Base-by-base conservation (phyloP, 2,888 invertebrate genomes). In the Zaprionus lineosus region DNA sequence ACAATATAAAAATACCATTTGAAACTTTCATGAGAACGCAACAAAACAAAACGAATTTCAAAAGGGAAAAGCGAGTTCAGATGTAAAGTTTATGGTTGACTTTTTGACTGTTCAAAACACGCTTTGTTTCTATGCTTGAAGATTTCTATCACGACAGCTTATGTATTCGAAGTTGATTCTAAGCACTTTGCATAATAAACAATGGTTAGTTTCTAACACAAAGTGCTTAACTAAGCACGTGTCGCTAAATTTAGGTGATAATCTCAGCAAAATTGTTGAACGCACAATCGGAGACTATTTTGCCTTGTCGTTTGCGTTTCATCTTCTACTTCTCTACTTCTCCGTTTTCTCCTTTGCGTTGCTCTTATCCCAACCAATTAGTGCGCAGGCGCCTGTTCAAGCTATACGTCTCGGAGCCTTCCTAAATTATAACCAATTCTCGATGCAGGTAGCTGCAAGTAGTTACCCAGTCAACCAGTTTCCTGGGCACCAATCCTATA, bases 21-120 rank as follows among this genome's bases (percentile, higher is more conserved):
- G 36, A 75, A 61, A 70, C 57, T 60, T 58, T 69, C 57, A 39
- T 69, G 69, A 56, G 63, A 69, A 63, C 44, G 12, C 28, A 33
- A 24, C 4, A n/a, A 24, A 24, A 24, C 8, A 24, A 24, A 24
- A 24, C 24, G 12, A 15, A 39, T 9, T 2, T 7, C 15, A n/a
- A 64, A 60, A 40, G 34, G 33, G 56, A 69, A 69, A 59, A 64
- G 52, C 44, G 31, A 26, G 9, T 26, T 37, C 11, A 24, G 29
- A 41, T 62, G 28, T 11, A 40, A 24, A 8, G 37, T 67, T 61
- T 44, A 50, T 60, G 24, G 11, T 31, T n/a, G n/a, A n/a, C n/a
- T n/a, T 31, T 58, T 26, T 15, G 46, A 24, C 26, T 28, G 21
- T 26, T 14, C 34, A 24, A 24, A 6, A 4, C 24, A 24, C n/a